Evolutionary conservation across 2,888 invertebrate genomes (phyloP), one percentile per base, ranked within the genome.

Genomic region (Apamea crenata): DNA sequence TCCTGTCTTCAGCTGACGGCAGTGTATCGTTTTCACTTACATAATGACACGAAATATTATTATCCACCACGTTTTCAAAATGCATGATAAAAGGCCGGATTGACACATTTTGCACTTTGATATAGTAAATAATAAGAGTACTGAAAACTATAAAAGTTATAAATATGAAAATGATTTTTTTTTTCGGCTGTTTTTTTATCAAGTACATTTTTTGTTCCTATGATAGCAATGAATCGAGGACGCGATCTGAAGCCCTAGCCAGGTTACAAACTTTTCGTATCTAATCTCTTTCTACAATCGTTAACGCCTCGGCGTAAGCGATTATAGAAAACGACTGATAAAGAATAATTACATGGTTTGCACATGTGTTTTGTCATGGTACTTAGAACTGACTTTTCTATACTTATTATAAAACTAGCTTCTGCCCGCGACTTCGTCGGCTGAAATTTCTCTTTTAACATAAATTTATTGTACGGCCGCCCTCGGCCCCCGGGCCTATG

Each of bases 1-100:
- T 87, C 0, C 82, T 81, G 25, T 80, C 82, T 32, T 92, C 90
- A 6, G 87, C 85, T 25, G 91, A 91, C 1, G 90, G 88, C 16
- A 94, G 74, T 14, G 77, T 86, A 56, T 91, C 91, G 5, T 89
- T 83, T 12, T 82, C 73, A 12, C 63, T 12, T n/a, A 53, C 18
- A 53, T 82, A 82, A 79, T 89, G 84, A 61, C 89, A 89, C 8
- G 78, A 68, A 73, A 80, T 78, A 67, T 84, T 75, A 53, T 80
- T 80, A 32, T 78, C 47, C 21, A 7, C 47, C 21, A 7, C 40
- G 5, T 1, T 6, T 21, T 65, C 44, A 3, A 86, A 66, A 29
- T 77, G 36, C 40, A 81, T 80, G 1, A 81, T 47, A 32, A 44
- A 18, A 12, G 78, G 74, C 3, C 61, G 53, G 12, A 16, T 25